Evolutionary conservation across 2,797 vertebrate species (phyloP).

Genomic region (Amblyraja radiata): DNA sequence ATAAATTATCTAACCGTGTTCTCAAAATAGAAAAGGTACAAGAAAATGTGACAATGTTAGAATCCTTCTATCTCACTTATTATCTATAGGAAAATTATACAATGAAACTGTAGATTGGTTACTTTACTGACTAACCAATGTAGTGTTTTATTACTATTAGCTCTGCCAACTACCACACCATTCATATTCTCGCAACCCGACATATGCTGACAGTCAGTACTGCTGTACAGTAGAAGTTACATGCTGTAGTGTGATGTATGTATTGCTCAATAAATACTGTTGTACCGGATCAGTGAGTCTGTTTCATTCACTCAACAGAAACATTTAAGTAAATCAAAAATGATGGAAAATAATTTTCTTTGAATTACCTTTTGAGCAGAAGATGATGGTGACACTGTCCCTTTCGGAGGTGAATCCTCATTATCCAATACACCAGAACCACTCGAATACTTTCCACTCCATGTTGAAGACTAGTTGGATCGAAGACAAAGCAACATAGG

Average conservation of each 20-base stretch:
- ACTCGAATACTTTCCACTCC: slow-evolving; percentile 53
- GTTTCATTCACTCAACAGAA: too few species aligned
- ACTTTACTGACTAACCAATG: too few species aligned
- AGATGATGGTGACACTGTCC: slow-evolving; percentile 63
- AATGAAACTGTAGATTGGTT: too few species aligned
- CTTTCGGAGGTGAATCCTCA: slow-evolving; percentile 62
- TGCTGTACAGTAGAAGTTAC: too few species aligned
- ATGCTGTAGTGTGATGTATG: too few species aligned
- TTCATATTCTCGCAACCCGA: too few species aligned
- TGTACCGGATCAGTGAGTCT: too few species aligned
- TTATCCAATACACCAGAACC: slow-evolving; percentile 49
- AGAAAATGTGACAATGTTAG: background rate
- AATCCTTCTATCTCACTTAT: background rate
- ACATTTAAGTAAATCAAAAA: background rate
- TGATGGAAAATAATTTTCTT: background rate
- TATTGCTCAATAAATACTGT: too few species aligned
- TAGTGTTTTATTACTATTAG: too few species aligned
- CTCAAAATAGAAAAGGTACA: background rate
- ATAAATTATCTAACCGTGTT: background rate
- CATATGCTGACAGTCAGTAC: too few species aligned
- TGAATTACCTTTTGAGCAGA: slow-evolving; percentile 55
- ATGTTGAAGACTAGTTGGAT: slow-evolving; percentile 67
- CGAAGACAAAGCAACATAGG: slow-evolving; percentile 45
- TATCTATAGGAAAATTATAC: background rate
- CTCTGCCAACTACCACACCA: too few species aligned